Evolutionary conservation across 2,888 invertebrate genomes (phyloP), one percentile per base, ranked within the genome.

Genomic region (Andrena bicolor): DNA sequence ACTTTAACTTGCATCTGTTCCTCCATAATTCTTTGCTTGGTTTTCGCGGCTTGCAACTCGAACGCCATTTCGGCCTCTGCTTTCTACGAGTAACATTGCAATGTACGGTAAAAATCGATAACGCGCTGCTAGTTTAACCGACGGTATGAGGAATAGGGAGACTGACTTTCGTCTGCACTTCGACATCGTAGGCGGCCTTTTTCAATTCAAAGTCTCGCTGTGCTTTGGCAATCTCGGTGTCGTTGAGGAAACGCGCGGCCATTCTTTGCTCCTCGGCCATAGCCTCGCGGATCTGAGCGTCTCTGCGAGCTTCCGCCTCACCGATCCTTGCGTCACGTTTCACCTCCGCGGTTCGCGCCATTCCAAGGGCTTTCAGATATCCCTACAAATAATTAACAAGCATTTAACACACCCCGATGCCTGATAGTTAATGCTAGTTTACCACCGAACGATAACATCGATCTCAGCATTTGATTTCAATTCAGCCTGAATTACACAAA

Each of bases 1-100:
- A 98, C 97, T 85, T 97, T 96, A 77, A 99, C 98, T 93, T 99
- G 99, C 99, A 99, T 99, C 92, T 99, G 97, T 94, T 99, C 99
- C 91, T 99, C 99, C 94, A 98, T 98, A 90, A 98, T 98, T 84
- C 98, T 96, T 93, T 99, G 99, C 90, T 98, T 98, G 0, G 99
- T 99, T 94, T 99, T 99, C 0, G 98, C 98, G 0, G 98, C 98
- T 95, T 99, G 98, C 76, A 99, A 94, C 91, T 98, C 98, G 93
- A 97, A 98, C 0, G 98, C 98, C 96, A 98, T 96, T 94, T 98
- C 98, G 10, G 98, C 98, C 95, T 98, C 98, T 63, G 98, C 98
- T 96, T 96, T 95, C 95, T 95, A 76, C 26, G 78, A 56, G 1
- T 71, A 13, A 60, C 0, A 76, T 32, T 20, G 49, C 0, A 76